Conservation (phyloP, 2,113 vertebrate genomes). For the Syngnathoides biaculeatus region DNA sequence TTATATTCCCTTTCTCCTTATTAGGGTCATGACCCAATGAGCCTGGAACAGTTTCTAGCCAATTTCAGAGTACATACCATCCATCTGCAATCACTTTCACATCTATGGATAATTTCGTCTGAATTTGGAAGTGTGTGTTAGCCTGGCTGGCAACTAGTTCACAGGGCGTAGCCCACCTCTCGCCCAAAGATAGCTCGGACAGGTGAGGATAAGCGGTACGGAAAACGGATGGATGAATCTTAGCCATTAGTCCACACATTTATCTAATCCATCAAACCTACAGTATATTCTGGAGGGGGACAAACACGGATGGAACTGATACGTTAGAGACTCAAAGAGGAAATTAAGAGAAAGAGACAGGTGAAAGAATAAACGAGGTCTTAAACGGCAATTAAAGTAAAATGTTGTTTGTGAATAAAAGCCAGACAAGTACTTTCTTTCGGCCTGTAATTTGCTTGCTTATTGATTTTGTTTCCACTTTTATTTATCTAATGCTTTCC, state of each 20-base stretch:
- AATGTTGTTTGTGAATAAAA: conserved; percentile 48
- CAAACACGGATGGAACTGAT: conserved; percentile 24
- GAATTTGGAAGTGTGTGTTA: no score
- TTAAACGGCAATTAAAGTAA: conserved; percentile 46
- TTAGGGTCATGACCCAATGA: background rate
- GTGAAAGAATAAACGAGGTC: conserved; percentile 11
- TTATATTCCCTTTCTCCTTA: background rate
- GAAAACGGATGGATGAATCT: no score
- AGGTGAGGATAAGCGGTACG: no score
- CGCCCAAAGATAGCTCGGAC: no score
- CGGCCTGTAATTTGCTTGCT: conserved; percentile 56
- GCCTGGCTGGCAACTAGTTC: no score
- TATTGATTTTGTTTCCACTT: conserved; percentile 58
- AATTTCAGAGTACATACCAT: background rate
- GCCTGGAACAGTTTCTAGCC: background rate
- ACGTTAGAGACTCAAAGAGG: conserved; percentile 4
- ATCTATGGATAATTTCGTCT: no score
- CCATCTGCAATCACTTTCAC: background rate
- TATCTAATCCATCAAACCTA: conserved; percentile 42
- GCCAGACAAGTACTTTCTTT: conserved; percentile 39
- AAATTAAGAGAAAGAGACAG: conserved; percentile 24
- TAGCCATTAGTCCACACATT: background rate
- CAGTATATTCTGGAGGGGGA: conserved; percentile 7
- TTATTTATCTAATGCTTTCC: conserved; percentile 40
- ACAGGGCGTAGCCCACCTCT: no score